Percentiles rank a stretch among this genome's conserved stretches.
Evolutionary conservation across 2,888 invertebrate species (phyloP).

Genomic region (Watsonalla binaria): DNA sequence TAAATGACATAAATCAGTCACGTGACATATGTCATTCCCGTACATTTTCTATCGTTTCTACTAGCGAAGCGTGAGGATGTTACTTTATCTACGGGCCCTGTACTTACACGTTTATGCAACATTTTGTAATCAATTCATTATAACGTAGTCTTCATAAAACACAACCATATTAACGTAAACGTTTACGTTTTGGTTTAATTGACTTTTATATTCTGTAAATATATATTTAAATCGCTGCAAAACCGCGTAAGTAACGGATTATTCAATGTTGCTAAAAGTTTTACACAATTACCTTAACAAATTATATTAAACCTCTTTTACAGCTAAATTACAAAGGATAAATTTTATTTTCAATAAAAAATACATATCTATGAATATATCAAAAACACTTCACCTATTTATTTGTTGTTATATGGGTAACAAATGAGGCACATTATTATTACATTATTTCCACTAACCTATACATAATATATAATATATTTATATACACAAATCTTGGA

Average conservation of each 20-base stretch:
- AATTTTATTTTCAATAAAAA: conserved; percentile 68
- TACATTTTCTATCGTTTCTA: too few relatives aligned
- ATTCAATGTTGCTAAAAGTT: conserved; percentile 47
- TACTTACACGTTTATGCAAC: conserved; percentile 14
- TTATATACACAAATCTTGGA: conserved; percentile 40
- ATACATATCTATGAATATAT: conserved; percentile 70
- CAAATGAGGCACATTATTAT: conserved; percentile 73
- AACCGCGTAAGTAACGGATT: conserved; percentile 40
- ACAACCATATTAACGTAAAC: not conserved
- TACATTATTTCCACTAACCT: conserved; percentile 34
- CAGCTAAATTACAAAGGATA: conserved; percentile 73
- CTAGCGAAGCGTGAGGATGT: too few relatives aligned
- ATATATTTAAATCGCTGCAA: conserved; percentile 18
- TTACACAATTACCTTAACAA: conserved; percentile 71
- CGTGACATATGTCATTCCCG: too few relatives aligned
- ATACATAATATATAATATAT: conserved; percentile 24
- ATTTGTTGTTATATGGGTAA: conserved; percentile 69
- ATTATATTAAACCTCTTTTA: conserved; percentile 75
- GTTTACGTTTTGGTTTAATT: not conserved
- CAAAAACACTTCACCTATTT: conserved; percentile 70
- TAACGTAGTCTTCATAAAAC: not conserved
- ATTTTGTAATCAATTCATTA: conserved; percentile 6
- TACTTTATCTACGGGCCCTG: too few relatives aligned
- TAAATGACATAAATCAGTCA: too few relatives aligned
- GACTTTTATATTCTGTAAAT: not conserved